A percentile compares a stretch with the other conserved stretches of the same genome.
phyloP scores from a whole-genome alignment of 2,888 invertebrate species.

The Drosophila putrida region DNA sequence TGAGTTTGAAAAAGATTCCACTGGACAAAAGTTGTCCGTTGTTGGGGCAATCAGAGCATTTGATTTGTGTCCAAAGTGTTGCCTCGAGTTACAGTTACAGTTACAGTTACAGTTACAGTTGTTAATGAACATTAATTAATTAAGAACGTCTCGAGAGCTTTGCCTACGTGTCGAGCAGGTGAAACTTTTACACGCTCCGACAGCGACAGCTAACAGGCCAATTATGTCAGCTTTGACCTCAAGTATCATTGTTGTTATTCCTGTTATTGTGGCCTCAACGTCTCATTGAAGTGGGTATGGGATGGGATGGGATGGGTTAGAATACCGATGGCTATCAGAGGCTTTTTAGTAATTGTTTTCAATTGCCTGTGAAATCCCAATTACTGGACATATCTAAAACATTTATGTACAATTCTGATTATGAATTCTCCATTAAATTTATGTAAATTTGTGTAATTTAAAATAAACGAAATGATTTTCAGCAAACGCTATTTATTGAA shows the following conservation, averaged over 20 bases:
- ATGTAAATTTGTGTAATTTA: conserved; percentile 45
- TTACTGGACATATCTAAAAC: conserved; percentile 1
- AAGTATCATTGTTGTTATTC: conserved; percentile 18
- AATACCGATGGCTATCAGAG: conserved; percentile 1
- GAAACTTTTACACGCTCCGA: conserved; percentile 35
- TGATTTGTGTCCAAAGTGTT: conserved; percentile 66
- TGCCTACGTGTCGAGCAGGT: conserved; percentile 57
- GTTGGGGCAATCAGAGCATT: conserved; percentile 67
- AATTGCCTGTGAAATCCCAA: conserved; percentile 26
- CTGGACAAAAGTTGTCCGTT: conserved; percentile 43
- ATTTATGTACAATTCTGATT: conserved; percentile 10
- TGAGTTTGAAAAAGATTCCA: conserved; percentile 71
- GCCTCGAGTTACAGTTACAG: conserved; percentile 33
- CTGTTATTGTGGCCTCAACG: conserved; percentile 29
- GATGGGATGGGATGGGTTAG: background rate
- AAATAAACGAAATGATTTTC: conserved; percentile 32
- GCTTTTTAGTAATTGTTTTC: conserved; percentile 37
- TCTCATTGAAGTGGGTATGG: background rate
- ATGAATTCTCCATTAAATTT: conserved; percentile 20
- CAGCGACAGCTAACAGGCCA: conserved; percentile 57
- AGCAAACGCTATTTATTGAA: conserved; percentile 35
- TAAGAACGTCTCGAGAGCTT: conserved; percentile 45
- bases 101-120: conserved; percentile 33
- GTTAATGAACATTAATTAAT: conserved; percentile 77
- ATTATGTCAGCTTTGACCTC: conserved; percentile 56